Evolutionary conservation across 64 coral and sea anemone species (phyloP), one percentile per base, ranked within the genome.

Genomic region (Hydrozoanthus tunicans): DNA sequence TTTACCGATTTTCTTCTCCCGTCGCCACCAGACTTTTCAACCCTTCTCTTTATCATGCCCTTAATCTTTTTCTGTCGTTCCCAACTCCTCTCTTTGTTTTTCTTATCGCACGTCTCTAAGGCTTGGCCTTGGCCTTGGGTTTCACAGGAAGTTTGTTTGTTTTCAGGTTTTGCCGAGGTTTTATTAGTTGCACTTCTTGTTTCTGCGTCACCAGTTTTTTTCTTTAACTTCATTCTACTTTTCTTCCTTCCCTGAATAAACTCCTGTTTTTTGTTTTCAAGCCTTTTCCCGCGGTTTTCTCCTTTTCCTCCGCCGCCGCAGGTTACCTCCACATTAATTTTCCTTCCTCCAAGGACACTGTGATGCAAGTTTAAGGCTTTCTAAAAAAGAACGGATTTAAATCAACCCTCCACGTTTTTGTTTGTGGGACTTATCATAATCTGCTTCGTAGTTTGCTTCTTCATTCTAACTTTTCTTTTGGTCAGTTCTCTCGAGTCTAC

Each of bases 351-450:
- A 25, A 99, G 11, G 2, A 69, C 75, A 32, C 94, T 99, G 90
- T 99, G 92, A 80, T 99, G 97, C 26, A 95, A 86, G 70, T 99
- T 93, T 64, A 99, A 69, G 14, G 97, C 97, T 96, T 99, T 99
- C 97, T 99, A 90, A 60, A 70, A 91, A 89, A 57, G 12, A 57
- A 56, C 2, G 2, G 32, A 43, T 43, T 43, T 43, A 43, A 43
- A 43, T 43, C 32, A 43, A 43, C 32, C 32, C 32, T 43, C 32
- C 32, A 43, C 32, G 32, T 43, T 43, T 43, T 43, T 43, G 32
- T 43, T 43, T 43, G 32, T 43, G 32, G 0, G 32, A 43, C 2
- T 43, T 43, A 43, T 43, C 32, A 43, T 43, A 43, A 43, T 43
- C 32, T 43, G 32, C 32, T 43, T 43, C 32, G 0, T 43, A 43